Evolutionary conservation across 2,113 vertebrate species (phyloP), one percentile per base, ranked within the genome.

Genomic region (Cryptoleucopteryx plumbea): DNA sequence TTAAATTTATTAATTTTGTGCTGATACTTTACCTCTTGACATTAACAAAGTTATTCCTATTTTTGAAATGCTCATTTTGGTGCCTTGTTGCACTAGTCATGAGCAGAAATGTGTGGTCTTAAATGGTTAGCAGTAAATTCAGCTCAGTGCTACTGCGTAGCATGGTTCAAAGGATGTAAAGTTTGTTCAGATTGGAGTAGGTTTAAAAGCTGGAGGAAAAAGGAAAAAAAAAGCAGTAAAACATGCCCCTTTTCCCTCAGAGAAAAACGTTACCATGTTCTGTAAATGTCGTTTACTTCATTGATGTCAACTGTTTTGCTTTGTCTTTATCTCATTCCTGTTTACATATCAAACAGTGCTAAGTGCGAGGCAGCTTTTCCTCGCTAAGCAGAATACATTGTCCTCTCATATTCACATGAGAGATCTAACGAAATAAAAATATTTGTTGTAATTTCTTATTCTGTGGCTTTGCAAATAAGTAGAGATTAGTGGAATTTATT

Each of bases 271-370:
- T 52, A 62, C 81, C 70, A n/a, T 82, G 63, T 47, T 94, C 86
- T 53, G 63, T 78, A 90, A 91, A 82, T 79, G 61, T 48, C 6
- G 0, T 89, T 90, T 62, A 62, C 70, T 93, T 78, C 75, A 67
- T 82, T 92, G 81, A 94, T 83, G 94, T 95, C 61, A 89, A 84
- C 78, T 65, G 40, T 95, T 96, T 82, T 92, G 80, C 86, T 96
- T 96, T 91, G 63, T 91, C 93, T 88, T 92, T 95, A 86, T 96
- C 90, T 95, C 58, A 16, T 93, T 96, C 95, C 82, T 97, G 94
- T 97, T 97, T 97, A 78, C 77, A 86, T 70, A 84, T 86, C 92
- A 95, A 96, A 94, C 85, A 91, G 58, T 58, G 61, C 85, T 90
- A 82, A 89, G 77, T 61, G 62, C 88, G 93, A 90, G 85, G 80